Base-by-base conservation (phyloP, 2,888 invertebrate species). In the Drosophila putrida region DNA sequence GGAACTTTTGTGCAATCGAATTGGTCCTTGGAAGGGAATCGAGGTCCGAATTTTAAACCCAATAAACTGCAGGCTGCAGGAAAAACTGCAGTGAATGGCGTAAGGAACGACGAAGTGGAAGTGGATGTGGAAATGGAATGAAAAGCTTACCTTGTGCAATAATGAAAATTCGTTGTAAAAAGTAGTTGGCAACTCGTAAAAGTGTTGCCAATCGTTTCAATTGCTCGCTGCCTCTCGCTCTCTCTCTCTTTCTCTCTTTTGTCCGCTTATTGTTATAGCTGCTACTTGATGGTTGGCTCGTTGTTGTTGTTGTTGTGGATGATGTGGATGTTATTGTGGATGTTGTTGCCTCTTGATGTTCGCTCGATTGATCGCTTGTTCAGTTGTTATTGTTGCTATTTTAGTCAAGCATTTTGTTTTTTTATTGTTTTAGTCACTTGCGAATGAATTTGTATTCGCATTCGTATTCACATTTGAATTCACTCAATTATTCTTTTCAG, bases 151-250 rank as follows among this genome's bases (percentile, higher is more conserved):
- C 89, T 88, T 60, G 60, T 80, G 75, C 72, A 86, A 80, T 88
- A 82, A 82, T 88, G 83, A 86, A 83, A 83, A 80, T 82, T 86
- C 83, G 83, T 88, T 83, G 89, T 77, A 86, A 86, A 88, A 82
- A 64, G 76, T 88, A 71, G 88, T 86, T 82, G 72, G 68, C 75
- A 73, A 86, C 83, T 83, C 83, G 88, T 80, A 71, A 88, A 88
- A 83, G 67, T 88, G 86, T 73, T 88, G 82, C 88, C 86, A 77
- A 85, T 85, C 61, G 70, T 63, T 79, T 53, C 57, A 62, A 44
- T 63, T 61, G 68, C 53, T 57, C 28, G 20, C 20, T 20, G 2
- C 20, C 20, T 3, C 20, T 20, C 20, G 2, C 20, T 20, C 20
- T 0, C 20, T 20, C 20, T 20, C 20, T 20, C 20, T 57, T 27